Percentiles rank a stretch among this genome's conserved stretches.
These are phyloP conservation scores for Sebastiscus tertius DNA, from an alignment of 2,797 vertebrate genomes.

Conservation along the genomic window DNA sequence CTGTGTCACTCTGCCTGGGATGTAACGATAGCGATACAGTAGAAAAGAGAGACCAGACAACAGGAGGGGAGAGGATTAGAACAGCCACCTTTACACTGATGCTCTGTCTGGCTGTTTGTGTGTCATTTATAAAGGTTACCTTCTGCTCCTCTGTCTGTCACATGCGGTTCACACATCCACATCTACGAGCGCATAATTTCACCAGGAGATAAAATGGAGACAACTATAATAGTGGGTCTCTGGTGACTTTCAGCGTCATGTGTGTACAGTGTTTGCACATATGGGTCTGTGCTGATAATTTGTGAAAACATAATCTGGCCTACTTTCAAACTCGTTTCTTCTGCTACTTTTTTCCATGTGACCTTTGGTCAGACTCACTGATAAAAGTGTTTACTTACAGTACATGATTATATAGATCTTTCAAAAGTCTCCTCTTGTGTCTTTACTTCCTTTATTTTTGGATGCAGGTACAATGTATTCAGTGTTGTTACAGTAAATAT, in stretches of 20 bases:
- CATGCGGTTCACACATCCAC: neutral
- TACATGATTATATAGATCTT: neutral
- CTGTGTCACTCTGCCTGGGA: slow-evolving; percentile 61
- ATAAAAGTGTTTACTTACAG: slow-evolving; percentile 21
- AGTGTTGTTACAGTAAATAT: neutral
- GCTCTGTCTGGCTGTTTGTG: slow-evolving; percentile 58
- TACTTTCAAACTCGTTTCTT: slow-evolving; percentile 11
- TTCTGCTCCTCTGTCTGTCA: slow-evolving; percentile 62
- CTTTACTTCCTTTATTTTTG: neutral
- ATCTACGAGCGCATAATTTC: neutral
- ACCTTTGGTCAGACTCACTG: slow-evolving; percentile 33
- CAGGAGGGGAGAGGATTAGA: slow-evolving; percentile 63
- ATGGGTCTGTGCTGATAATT: slow-evolving; percentile 22
- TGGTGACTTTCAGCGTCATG: neutral
- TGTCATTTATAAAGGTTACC: slow-evolving; percentile 69
- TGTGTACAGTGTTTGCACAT: slow-evolving; percentile 33
- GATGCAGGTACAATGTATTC: neutral
- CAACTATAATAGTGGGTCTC: slow-evolving; percentile 23
- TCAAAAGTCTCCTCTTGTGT: neutral
- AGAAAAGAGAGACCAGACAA: slow-evolving; percentile 48
- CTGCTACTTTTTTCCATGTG: neutral
- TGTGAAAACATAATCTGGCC: slow-evolving; percentile 21
- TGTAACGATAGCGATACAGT: slow-evolving; percentile 43
- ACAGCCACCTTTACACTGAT: slow-evolving; percentile 53
- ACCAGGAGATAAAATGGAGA: slow-evolving; percentile 10